These are phyloP conservation scores for Setipinna tenuifilis DNA, from an alignment of 2,797 vertebrate species.

Conservation along the genomic window DNA sequence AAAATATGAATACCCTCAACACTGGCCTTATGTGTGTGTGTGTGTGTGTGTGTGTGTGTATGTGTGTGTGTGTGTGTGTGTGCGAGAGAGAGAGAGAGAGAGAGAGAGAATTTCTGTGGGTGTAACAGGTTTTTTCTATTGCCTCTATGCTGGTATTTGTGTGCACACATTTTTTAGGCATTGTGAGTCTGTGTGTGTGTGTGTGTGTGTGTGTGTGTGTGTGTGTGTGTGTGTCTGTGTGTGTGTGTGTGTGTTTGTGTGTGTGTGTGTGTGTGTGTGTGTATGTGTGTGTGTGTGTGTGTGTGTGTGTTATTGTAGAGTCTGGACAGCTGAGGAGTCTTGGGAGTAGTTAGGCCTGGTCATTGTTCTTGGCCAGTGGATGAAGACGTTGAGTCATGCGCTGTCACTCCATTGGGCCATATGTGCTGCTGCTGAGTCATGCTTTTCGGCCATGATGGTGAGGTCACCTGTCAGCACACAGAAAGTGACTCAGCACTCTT, in stretches of 20 bases:
- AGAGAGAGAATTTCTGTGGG: not conserved
- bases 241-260: constrained; percentile 32
- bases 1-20: constrained; percentile 4
- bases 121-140: not conserved
- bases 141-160: not conserved
- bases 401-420: not conserved
- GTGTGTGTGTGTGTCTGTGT: not conserved
- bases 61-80: not conserved
- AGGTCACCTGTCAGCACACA: not conserved
- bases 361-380: not conserved
- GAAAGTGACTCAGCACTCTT: not conserved
- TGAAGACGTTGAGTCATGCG: not conserved
- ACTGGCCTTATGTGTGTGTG: not conserved
- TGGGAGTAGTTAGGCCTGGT: not conserved
- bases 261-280: constrained; percentile 16
- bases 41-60: constrained; percentile 9
- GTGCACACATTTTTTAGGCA: not conserved
- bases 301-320: not conserved
- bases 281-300: not conserved
- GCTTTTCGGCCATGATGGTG: not conserved
- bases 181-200: constrained; percentile 4
- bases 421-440: not conserved
- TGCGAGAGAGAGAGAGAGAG: not conserved
- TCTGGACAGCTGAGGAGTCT: not conserved
- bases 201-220: constrained; percentile 32